Evolutionary conservation across 1,140 invertebrate genomes (phyloP).

Genomic region (Piezodorus guildinii): DNA sequence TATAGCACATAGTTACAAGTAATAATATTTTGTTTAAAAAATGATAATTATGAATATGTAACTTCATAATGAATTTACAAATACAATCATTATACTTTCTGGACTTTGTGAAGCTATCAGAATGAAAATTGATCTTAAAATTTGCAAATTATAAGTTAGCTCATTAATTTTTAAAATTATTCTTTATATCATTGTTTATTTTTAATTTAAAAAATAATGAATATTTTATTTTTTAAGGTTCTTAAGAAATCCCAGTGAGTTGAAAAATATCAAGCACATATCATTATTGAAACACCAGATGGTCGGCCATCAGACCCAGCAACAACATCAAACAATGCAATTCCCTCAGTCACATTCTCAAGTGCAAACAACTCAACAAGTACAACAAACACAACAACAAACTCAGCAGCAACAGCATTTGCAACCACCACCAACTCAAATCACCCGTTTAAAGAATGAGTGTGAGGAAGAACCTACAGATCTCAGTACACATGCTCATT

Average conservation of each 20-base stretch:
- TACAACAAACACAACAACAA: conserved; percentile 1
- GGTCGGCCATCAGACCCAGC: conserved; percentile 28
- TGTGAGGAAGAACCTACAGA: conserved; percentile 24
- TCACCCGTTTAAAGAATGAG: conserved; percentile 10
- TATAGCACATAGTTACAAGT: too few species aligned
- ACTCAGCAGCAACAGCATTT: neutral
- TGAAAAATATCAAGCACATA: conserved; percentile 88
- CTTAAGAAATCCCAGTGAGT: conserved; percentile 74
- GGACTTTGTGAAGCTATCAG: too few species aligned
- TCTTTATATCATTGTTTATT: neutral
- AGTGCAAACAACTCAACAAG: neutral
- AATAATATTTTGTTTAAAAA: too few species aligned
- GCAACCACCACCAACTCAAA: neutral
- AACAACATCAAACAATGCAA: conserved; percentile 4
- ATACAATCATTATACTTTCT: too few species aligned
- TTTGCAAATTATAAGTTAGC: too few species aligned
- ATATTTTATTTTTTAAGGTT: conserved; percentile 47
- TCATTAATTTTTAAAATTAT: too few species aligned
- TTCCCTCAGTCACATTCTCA: conserved; percentile 8
- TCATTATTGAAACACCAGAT: conserved; percentile 76
- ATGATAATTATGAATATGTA: too few species aligned
- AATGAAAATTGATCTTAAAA: too few species aligned
- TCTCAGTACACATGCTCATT: conserved; percentile 23
- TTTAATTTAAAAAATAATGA: conserved; percentile 4
- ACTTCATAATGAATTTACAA: too few species aligned